These are phyloP conservation scores for Pentalonia nigronervosa DNA, from an alignment of 1,140 invertebrate genomes.

Conservation along the genomic window DNA sequence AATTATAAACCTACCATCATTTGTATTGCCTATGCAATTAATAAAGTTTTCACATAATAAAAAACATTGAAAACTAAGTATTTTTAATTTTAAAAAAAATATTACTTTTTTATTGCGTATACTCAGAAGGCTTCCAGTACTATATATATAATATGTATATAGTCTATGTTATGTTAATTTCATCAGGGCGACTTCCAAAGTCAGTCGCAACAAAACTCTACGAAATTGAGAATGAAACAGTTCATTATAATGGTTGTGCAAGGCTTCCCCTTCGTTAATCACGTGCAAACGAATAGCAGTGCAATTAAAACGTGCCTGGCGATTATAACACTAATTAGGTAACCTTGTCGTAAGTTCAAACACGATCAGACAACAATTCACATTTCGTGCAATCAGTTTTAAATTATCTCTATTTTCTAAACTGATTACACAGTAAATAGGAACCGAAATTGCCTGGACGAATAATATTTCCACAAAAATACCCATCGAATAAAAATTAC, in stretches of 20 bases:
- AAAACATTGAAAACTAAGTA: background rate
- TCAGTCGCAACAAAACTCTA: background rate
- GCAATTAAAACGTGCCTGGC: constrained; percentile 31
- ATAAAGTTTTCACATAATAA: background rate
- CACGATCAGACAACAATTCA: background rate
- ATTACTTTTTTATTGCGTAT: background rate
- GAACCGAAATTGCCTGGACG: background rate
- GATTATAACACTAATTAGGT: constrained; percentile 21
- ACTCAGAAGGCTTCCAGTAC: background rate
- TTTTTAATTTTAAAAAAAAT: background rate
- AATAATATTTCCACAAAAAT: background rate
- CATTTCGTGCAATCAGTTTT: background rate
- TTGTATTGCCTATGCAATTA: background rate
- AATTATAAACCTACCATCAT: background rate
- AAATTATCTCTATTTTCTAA: background rate
- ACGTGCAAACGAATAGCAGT: background rate
- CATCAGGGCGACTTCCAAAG: background rate
- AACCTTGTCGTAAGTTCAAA: background rate
- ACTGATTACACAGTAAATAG: background rate
- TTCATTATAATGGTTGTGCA: background rate
- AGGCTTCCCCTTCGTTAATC: constrained; percentile 24
- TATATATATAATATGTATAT: no score
- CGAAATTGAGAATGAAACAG: background rate
- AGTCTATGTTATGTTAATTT: background rate
- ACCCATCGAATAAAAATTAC: background rate